A percentile compares a stretch with the other conserved stretches of the same genome.
Evolutionary conservation across 35 echinoderm and acorn worm genomes (phyloP).

Genomic region (Patiria miniata): DNA sequence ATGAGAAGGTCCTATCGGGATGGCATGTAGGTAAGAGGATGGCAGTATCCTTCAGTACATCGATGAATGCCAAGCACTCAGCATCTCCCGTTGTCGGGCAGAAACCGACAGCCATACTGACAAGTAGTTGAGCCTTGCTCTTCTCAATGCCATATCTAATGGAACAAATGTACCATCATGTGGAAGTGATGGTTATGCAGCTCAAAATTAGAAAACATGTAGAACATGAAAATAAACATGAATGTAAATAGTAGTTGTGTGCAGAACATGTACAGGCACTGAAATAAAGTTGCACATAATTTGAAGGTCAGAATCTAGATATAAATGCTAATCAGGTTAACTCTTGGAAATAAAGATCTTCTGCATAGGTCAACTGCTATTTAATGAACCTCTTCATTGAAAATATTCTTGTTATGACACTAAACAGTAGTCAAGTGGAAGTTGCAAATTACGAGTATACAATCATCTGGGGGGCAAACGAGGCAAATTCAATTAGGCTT

Average conservation of each 20-base stretch:
- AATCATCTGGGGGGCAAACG: background rate
- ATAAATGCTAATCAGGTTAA: no score
- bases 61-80: conserved; percentile 10
- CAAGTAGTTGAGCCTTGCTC: background rate
- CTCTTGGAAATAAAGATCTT: background rate
- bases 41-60: conserved; percentile 26
- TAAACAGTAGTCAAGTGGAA: background rate
- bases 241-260: background rate
- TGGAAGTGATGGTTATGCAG: background rate
- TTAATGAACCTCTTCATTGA: background rate
- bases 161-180: background rate
- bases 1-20: conserved; percentile 25
- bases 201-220: no score
- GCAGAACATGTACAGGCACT: no score
- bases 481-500: background rate
- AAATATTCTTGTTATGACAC: background rate
- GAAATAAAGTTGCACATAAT: no score
- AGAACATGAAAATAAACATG: no score
- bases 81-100: conserved; percentile 16
- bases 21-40: conserved; percentile 17
- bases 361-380: background rate
- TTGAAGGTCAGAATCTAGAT: no score
- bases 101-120: conserved; percentile 19
- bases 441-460: background rate
- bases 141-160: conserved; percentile 30